These are phyloP conservation scores for Caenorhabditis inopinata DNA, from an alignment of 1,140 invertebrate species.

Conservation along the genomic window DNA sequence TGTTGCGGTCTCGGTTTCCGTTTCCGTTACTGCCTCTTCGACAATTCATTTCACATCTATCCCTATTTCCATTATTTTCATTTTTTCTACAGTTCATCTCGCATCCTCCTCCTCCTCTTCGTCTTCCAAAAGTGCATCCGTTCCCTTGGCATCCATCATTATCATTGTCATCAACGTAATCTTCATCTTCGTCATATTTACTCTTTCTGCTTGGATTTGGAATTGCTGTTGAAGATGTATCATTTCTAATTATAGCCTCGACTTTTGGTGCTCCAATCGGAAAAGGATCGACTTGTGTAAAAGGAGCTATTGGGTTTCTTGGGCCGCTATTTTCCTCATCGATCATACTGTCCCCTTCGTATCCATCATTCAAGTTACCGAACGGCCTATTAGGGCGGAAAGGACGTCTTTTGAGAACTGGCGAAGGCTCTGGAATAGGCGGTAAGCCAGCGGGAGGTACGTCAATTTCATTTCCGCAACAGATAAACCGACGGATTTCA, in stretches of 20 bases:
- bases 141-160: not conserved
- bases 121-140: slow-evolving; percentile 19
- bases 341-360: not conserved
- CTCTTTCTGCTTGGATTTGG: not conserved
- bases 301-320: not conserved
- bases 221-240: not conserved
- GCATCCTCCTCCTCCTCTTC: not conserved
- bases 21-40: slow-evolving; percentile 13
- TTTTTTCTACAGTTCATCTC: slow-evolving; percentile 44
- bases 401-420: not conserved
- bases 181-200: slow-evolving; percentile 20
- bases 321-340: not conserved
- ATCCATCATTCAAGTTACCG: not conserved
- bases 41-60: slow-evolving; percentile 1
- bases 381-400: not conserved
- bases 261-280: not conserved
- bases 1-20: not conserved
- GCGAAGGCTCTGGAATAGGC: not conserved
- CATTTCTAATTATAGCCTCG: not conserved
- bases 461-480: slow-evolving; percentile 45
- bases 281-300: not conserved
- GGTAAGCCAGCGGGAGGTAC: slow-evolving; percentile 41
- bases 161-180: not conserved
- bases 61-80: slow-evolving; percentile 16
- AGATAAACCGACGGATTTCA: slow-evolving; percentile 50